phyloP scores from a whole-genome alignment of 1,140 invertebrate genomes.

The Calycopis cecrops region DNA sequence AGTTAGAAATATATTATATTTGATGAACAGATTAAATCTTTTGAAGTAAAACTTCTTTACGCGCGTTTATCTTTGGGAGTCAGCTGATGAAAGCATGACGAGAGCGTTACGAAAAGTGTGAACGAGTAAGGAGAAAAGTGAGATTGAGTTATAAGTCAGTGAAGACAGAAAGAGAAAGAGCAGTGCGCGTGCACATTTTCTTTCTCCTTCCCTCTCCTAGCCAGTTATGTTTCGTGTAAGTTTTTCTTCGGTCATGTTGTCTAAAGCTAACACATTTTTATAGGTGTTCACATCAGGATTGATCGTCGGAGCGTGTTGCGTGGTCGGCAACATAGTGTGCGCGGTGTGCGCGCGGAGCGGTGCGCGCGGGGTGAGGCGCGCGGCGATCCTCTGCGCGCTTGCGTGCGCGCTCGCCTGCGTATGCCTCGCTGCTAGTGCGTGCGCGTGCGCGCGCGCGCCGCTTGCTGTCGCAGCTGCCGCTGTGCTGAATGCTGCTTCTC shows the following conservation, averaged over 20 bases:
- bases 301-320: conserved; percentile 55
- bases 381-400: conserved; percentile 42
- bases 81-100: too few relatives aligned
- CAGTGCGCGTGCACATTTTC: too few relatives aligned
- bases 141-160: too few relatives aligned
- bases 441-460: conserved; percentile 34
- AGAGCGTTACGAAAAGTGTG: too few relatives aligned
- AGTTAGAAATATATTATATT: too few relatives aligned
- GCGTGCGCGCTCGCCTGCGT: conserved; percentile 44
- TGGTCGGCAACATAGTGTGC: conserved; percentile 54
- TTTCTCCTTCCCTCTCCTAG: too few relatives aligned
- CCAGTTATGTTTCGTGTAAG: too few relatives aligned
- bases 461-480: conserved; percentile 52
- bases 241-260: not conserved
- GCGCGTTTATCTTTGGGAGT: too few relatives aligned
- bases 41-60: too few relatives aligned
- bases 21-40: too few relatives aligned
- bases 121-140: too few relatives aligned
- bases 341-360: conserved; percentile 44
- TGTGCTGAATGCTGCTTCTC: conserved; percentile 51
- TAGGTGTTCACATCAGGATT: conserved; percentile 59
- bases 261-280: conserved; percentile 8
- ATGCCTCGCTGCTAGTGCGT: conserved; percentile 42
- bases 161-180: too few relatives aligned
- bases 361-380: conserved; percentile 39